Evolutionary conservation across 2,888 invertebrate genomes (phyloP).

Genomic region (Arrhopalites spinosus): DNA sequence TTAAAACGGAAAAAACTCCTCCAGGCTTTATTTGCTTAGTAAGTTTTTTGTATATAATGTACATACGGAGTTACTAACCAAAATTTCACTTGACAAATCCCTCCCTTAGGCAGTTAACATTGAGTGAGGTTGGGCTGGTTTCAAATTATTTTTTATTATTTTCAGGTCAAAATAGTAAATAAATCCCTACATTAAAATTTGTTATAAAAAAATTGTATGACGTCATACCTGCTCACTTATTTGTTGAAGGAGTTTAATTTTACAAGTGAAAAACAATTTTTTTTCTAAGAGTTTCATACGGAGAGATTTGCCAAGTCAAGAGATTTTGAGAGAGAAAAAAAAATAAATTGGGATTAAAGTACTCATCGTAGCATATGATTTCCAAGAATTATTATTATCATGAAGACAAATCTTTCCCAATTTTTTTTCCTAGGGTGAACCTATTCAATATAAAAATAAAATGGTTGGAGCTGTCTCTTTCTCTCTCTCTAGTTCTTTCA

Average conservation of each 20-base stretch:
- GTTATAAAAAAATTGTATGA: no score
- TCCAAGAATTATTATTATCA: conserved; percentile 24
- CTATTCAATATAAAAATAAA: neutral
- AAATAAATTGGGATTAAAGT: conserved; percentile 30
- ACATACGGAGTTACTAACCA: neutral
- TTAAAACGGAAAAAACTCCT: no score
- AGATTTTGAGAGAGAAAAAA: conserved; percentile 18
- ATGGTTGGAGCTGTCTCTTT: no score
- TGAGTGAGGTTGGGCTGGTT: neutral
- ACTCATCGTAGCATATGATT: conserved; percentile 38
- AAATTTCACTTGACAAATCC: neutral
- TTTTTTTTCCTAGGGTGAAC: no score
- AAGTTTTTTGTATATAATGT: neutral
- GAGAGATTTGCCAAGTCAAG: neutral
- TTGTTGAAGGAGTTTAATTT: no score
- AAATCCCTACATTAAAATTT: no score
- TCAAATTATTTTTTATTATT: conserved; percentile 3
- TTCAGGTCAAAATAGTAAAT: conserved; percentile 9
- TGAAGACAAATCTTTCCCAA: no score
- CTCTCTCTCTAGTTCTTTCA: no score
- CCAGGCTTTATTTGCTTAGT: no score
- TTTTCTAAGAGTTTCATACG: neutral
- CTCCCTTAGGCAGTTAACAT: neutral
- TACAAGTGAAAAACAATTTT: no score
- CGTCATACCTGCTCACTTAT: no score